Percentiles rank a stretch among this genome's conserved stretches.
Evolutionary conservation across 2,888 invertebrate species (phyloP).

Genomic region (Stenurella melanura): DNA sequence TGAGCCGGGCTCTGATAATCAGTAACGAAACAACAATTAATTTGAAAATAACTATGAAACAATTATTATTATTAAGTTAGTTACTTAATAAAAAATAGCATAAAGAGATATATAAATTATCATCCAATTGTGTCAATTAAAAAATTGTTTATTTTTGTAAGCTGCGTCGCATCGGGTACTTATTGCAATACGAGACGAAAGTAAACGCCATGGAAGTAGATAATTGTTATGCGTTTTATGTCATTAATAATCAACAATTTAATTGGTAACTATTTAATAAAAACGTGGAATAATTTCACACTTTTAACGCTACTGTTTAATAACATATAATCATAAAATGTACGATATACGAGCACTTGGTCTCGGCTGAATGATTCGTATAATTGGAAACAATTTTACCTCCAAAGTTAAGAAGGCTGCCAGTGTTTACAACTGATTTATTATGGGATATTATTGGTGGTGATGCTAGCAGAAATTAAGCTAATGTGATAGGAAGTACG

Average conservation of each 20-base stretch:
- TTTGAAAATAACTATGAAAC: not conserved
- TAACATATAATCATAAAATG: not conserved
- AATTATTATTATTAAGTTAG: not conserved
- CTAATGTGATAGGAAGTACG: not conserved
- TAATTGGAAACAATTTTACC: constrained; percentile 25
- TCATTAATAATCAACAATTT: constrained; percentile 4
- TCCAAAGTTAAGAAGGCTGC: constrained; percentile 3
- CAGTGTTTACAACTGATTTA: not conserved
- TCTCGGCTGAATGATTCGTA: not conserved
- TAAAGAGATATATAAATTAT: not conserved
- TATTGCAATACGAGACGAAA: not conserved
- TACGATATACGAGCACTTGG: constrained; percentile 11
- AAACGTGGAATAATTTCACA: constrained; percentile 1
- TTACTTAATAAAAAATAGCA: not conserved
- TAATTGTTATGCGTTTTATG: constrained; percentile 6
- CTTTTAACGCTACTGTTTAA: constrained; percentile 5
- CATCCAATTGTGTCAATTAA: not conserved
- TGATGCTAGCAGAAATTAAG: not conserved
- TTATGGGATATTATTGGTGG: not conserved
- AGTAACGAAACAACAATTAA: not conserved
- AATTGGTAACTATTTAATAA: constrained; percentile 5
- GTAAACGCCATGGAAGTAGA: not conserved
- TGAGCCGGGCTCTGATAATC: too few relatives aligned
- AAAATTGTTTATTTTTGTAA: not conserved
- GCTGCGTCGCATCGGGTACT: not conserved